These are phyloP conservation scores for Atrichornis clamosus DNA, from an alignment of 2,113 vertebrate genomes.

Conservation along the genomic window DNA sequence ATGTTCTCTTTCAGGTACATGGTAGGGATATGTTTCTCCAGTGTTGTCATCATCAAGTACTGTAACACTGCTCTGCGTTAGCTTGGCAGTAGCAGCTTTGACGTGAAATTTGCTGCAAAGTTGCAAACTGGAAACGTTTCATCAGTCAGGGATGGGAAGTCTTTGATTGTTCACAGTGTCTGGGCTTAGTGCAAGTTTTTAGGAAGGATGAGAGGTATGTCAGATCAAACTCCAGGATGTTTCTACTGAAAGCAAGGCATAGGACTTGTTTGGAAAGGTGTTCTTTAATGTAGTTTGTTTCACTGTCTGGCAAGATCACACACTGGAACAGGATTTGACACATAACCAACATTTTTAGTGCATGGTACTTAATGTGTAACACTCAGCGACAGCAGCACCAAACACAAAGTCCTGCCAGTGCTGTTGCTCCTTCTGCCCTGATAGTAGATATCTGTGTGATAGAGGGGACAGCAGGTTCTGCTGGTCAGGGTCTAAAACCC, in stretches of 20 bases:
- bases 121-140: not conserved
- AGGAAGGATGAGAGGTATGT: not conserved
- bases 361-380: rapidly evolving
- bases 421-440: slow-evolving; percentile 17
- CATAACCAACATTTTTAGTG: not conserved
- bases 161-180: not conserved
- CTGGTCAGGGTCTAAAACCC: not conserved
- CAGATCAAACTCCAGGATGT: not conserved
- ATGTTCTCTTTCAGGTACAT: not conserved
- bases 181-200: not conserved
- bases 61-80: not conserved
- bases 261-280: not conserved
- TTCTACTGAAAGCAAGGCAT: not conserved
- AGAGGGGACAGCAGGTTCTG: not conserved
- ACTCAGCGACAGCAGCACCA: not conserved
- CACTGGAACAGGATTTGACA: not conserved
- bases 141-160: not conserved
- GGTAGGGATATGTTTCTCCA: not conserved
- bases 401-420: slow-evolving; percentile 39
- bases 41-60: not conserved
- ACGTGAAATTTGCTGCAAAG: not conserved
- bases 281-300: not conserved
- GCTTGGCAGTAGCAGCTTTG: not conserved
- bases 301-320: not conserved
- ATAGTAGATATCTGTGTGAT: slow-evolving; percentile 27